Conservation (phyloP, 1,140 invertebrate genomes). For the Drosophila sp. region DNA sequence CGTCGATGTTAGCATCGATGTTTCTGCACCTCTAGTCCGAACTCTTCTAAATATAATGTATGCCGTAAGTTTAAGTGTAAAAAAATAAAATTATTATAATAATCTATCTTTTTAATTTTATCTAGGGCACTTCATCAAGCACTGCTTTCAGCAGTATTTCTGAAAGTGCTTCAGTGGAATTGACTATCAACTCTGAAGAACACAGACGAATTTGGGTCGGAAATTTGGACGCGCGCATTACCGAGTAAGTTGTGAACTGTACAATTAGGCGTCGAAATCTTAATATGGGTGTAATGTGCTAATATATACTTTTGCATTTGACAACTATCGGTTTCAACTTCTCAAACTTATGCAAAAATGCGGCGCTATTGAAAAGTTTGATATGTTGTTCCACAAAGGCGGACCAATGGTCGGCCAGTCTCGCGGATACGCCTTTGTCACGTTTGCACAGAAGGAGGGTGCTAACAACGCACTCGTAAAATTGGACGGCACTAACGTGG, state of each 20-base stretch:
- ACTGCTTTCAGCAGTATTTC: not conserved
- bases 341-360: conserved; percentile 97
- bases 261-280: not conserved
- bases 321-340: conserved; percentile 93
- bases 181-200: conserved; percentile 51
- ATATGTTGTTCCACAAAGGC: conserved; percentile 95
- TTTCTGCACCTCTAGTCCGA: no score
- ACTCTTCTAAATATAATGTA: no score
- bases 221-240: conserved; percentile 93
- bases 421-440: conserved; percentile 97
- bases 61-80: no score
- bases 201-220: conserved; percentile 91
- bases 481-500: conserved; percentile 90
- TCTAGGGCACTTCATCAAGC: not conserved
- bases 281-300: conserved; percentile 46
- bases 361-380: conserved; percentile 96
- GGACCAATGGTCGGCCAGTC: conserved; percentile 95
- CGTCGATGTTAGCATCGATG: no score
- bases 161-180: not conserved
- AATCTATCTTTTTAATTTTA: not conserved
- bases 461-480: conserved; percentile 87
- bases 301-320: conserved; percentile 83
- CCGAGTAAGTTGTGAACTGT: conserved; percentile 91
- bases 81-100: no score
- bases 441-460: conserved; percentile 87